Percentiles rank a stretch among this genome's conserved stretches.
Evolutionary conservation across 2,888 invertebrate species (phyloP).

Genomic region (Limenitis camilla): DNA sequence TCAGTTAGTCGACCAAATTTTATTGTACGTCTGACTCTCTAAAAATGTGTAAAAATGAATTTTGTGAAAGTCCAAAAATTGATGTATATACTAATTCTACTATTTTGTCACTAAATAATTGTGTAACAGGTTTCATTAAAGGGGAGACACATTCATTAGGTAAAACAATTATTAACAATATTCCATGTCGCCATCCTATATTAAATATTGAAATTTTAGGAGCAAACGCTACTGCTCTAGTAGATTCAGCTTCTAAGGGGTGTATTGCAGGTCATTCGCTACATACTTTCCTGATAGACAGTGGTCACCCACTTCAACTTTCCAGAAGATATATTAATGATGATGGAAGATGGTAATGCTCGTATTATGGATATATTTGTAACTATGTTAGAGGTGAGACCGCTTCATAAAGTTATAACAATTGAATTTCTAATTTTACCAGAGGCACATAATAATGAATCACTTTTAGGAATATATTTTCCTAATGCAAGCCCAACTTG

Average conservation of each 20-base stretch:
- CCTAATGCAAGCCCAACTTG: no score
- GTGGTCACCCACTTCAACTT: background rate
- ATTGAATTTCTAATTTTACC: background rate
- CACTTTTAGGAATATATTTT: no score
- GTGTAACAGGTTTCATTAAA: background rate
- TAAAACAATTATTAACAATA: background rate
- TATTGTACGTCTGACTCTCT: no score
- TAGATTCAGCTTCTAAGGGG: slow-evolving; percentile 6
- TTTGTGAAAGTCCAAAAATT: background rate
- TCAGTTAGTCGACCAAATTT: no score
- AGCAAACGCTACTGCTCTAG: background rate
- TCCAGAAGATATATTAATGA: slow-evolving; percentile 1
- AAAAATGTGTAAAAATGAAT: no score
- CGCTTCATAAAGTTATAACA: background rate
- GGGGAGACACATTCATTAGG: no score
- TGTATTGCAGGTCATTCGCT: slow-evolving; percentile 10
- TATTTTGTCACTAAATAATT: background rate
- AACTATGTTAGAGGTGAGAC: background rate
- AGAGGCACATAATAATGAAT: background rate
- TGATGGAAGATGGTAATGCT: slow-evolving; percentile 2
- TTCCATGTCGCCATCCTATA: background rate
- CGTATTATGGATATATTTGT: slow-evolving; percentile 5
- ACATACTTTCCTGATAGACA: slow-evolving; percentile 6
- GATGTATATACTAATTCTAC: no score
- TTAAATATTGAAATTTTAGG: background rate